Base-by-base conservation (phyloP, 2,797 vertebrate genomes). In the Syndactyla subalaris region DNA sequence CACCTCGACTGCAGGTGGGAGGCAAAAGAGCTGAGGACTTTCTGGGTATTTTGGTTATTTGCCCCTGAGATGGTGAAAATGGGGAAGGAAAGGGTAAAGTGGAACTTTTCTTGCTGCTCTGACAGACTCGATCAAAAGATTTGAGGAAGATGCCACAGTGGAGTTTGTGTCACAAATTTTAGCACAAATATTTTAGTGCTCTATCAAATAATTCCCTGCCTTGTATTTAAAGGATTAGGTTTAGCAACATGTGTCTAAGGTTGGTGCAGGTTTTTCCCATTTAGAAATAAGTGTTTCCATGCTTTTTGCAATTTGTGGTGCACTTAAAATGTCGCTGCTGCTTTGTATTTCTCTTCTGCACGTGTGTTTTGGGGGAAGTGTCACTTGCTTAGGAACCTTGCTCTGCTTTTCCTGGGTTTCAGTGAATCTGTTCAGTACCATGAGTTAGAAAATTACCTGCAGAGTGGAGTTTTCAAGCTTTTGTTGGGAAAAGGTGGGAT, bases 241-340 rank as follows among this genome's bases (percentile, higher is more conserved):
- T 95, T 96, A 97, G 95, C 90, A 96, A 94, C 95, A 85, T 76
- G 94, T 97, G 95, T 89, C 96, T 81, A 85, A 96, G 95, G 95
- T 85, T 58, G 63, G 72, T 78, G 8, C 98, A 98, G 97, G 96
- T 97, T 98, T 98, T 98, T 98, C 94, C 95, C 91, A 97, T 98
- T 98, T 98, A 96, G 93, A 92, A 96, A 84, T 98, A 98, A 98
- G 88, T 97, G 92, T 95, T 98, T 98, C 98, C 97, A 97, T 98
- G 97, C 97, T 97, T 95, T 93, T 97, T 96, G 96, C 95, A 96
- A 95, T 97, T 98, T 98, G 97, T 95, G 97, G 97, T 96, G 88
- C 94, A 93, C 96, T 98, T 97, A 97, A 98, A 96, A 98, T 90
- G 97, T 98, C 97, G 98, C 92, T 95, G 93, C 96, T 96, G 94